Conservation (phyloP, 2,888 invertebrate species). For the Drosophila picticornis region DNA sequence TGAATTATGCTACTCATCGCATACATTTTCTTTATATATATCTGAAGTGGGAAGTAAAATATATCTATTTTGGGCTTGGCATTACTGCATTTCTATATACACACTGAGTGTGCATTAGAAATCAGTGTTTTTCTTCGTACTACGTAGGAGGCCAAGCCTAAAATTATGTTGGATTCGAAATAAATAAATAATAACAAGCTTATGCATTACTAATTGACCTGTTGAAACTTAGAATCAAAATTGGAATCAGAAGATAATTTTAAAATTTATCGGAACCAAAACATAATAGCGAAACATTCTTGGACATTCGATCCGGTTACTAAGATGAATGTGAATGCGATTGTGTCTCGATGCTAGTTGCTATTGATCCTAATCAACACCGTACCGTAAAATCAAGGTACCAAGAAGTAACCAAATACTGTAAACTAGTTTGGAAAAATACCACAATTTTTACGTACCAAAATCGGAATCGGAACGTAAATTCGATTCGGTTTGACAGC, state of each 20-base stretch:
- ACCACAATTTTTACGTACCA: neutral
- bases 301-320: neutral
- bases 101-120: neutral
- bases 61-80: neutral
- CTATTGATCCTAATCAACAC: neutral
- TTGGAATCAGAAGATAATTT: neutral
- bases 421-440: neutral
- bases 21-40: neutral
- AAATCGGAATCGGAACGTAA: neutral
- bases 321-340: neutral
- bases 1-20: conserved; percentile 11
- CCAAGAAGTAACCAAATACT: neutral
- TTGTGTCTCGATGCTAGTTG: neutral
- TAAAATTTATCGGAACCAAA: neutral
- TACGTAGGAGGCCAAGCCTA: neutral
- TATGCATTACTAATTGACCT: neutral
- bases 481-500: neutral
- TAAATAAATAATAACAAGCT: neutral
- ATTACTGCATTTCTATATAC: neutral
- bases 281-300: neutral
- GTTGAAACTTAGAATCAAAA: neutral
- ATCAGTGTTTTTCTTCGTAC: neutral
- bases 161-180: neutral
- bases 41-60: neutral
- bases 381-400: neutral